Conservation (phyloP, 2,888 invertebrate genomes). For the Mimumesa dahlbomi region DNA sequence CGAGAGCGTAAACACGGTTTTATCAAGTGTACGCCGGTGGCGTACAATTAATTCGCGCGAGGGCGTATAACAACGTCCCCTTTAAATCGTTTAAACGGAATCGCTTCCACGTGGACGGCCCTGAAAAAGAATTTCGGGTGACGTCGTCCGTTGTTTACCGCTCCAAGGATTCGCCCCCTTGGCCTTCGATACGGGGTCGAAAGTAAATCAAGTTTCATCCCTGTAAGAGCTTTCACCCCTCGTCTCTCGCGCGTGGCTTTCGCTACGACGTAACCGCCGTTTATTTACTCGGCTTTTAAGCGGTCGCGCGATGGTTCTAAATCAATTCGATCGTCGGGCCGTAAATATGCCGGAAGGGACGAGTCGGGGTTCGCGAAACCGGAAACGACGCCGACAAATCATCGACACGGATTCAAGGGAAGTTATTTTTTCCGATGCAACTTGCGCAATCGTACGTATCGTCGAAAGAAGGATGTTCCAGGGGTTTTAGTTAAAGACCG, state of each 20-base stretch:
- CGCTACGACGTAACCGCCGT: constrained; percentile 50
- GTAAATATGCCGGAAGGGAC: constrained; percentile 51
- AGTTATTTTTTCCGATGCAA: not conserved
- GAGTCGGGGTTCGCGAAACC: constrained; percentile 29
- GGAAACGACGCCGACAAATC: constrained; percentile 3
- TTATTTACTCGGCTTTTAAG: constrained; percentile 64
- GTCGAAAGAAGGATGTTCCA: no score
- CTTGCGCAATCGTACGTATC: no score
- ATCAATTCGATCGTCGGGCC: constrained; percentile 56
- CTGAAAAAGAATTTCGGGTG: constrained; percentile 32
- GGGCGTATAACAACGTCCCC: no score
- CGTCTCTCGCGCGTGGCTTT: constrained; percentile 33
- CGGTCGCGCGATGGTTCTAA: constrained; percentile 42
- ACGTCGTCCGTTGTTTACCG: constrained; percentile 52
- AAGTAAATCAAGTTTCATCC: constrained; percentile 62
- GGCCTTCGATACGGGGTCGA: constrained; percentile 23
- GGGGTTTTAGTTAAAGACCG: no score
- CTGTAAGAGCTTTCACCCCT: constrained; percentile 56
- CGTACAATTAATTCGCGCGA: no score
- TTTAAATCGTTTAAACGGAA: constrained; percentile 36
- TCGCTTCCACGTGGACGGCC: no score
- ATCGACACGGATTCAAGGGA: not conserved
- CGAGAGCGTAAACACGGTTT: no score
- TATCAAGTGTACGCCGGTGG: no score
- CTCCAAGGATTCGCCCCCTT: constrained; percentile 43